These are phyloP conservation scores for Melipona beecheii DNA, from an alignment of 2,888 invertebrate species.

Conservation along the genomic window DNA sequence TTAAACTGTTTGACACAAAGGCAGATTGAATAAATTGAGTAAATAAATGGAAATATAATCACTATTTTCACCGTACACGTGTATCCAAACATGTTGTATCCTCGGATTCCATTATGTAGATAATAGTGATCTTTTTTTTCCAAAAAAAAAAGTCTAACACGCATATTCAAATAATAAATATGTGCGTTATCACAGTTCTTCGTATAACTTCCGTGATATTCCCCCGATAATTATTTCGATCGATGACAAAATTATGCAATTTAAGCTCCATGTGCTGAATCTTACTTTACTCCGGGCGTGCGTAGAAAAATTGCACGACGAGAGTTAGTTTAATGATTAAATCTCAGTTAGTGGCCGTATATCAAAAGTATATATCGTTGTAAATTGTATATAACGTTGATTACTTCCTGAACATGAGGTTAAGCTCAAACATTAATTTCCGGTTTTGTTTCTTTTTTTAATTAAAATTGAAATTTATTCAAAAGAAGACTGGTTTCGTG, in stretches of 20 bases:
- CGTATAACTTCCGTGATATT: not conserved
- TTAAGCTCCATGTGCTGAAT: not conserved
- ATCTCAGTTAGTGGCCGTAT: no score
- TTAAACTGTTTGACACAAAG: no score
- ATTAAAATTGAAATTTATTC: not conserved
- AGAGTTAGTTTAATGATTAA: not conserved
- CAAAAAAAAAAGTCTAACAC: not conserved
- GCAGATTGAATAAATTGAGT: no score
- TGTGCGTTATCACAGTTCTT: not conserved
- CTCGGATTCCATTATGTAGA: not conserved
- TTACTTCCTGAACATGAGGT: conserved; percentile 9
- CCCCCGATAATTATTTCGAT: not conserved
- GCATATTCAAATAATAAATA: not conserved
- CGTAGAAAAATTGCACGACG: not conserved
- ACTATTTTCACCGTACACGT: not conserved
- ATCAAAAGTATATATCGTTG: not conserved
- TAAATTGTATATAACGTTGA: conserved; percentile 15
- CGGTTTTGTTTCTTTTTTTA: not conserved
- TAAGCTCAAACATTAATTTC: conserved; percentile 2
- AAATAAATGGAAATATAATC: not conserved
- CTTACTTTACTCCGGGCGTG: not conserved
- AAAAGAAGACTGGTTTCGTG: no score
- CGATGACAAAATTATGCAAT: not conserved
- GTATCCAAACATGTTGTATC: not conserved
- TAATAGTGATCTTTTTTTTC: not conserved